A percentile compares a stretch with the other conserved stretches of the same genome.
Conservation (phyloP, 1,140 invertebrate genomes). For the Aphidius gifuensis region DNA sequence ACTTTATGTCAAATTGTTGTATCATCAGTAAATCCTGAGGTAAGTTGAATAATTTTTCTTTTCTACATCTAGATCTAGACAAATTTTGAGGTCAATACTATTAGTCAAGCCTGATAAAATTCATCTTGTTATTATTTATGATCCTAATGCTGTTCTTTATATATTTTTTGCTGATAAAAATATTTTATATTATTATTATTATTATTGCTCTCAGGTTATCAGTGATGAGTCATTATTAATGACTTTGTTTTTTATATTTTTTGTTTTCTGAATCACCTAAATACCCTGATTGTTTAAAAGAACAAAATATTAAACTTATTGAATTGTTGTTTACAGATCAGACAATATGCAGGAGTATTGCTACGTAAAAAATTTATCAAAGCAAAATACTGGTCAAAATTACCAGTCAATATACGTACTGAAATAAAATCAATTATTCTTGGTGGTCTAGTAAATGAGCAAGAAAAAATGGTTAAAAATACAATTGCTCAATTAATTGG, state of each 20-base stretch:
- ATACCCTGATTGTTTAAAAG: too few species aligned
- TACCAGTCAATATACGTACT: constrained; percentile 49
- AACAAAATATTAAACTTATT: too few species aligned
- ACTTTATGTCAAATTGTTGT: constrained; percentile 61
- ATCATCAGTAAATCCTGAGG: constrained; percentile 56
- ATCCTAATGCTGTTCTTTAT: too few species aligned
- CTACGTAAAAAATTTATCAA: constrained; percentile 62
- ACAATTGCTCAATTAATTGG: constrained; percentile 66
- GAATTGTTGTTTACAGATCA: constrained; percentile 51
- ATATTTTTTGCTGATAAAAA: too few species aligned
- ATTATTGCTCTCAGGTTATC: too few species aligned
- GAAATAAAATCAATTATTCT: constrained; percentile 44
- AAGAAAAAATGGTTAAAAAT: constrained; percentile 63
- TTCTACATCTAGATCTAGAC: not conserved
- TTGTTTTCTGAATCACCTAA: too few species aligned
- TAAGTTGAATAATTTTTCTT: constrained; percentile 40
- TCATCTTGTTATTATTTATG: too few species aligned
- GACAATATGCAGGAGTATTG: constrained; percentile 67
- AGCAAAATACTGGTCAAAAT: constrained; percentile 61
- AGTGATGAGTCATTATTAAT: too few species aligned
- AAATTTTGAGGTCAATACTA: constrained; percentile 4
- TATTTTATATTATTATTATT: too few species aligned
- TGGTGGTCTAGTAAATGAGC: constrained; percentile 62
- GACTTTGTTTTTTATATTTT: too few species aligned
- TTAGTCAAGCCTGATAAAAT: too few species aligned